A percentile compares a stretch with the other conserved stretches of the same genome.
These are phyloP conservation scores for Salpingus planirostris DNA, from an alignment of 2,888 invertebrate genomes.

Conservation along the genomic window DNA sequence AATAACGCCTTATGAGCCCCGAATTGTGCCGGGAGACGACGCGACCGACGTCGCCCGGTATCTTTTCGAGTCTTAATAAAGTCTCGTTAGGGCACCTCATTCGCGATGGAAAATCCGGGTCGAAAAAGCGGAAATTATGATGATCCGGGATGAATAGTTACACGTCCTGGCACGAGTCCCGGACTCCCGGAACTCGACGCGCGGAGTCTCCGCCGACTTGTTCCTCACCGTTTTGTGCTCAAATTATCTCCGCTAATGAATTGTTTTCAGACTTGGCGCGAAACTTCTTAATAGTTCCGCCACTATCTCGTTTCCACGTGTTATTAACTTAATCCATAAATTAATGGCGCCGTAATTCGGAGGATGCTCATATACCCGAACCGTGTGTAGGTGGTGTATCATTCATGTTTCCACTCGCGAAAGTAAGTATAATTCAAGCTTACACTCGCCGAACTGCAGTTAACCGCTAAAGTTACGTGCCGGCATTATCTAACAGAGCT, in stretches of 20 bases:
- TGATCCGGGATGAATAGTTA: too few species aligned
- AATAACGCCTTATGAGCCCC: too few species aligned
- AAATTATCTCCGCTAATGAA: slow-evolving; percentile 14
- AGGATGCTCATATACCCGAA: slow-evolving; percentile 9
- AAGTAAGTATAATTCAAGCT: slow-evolving; percentile 14
- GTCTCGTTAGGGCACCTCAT: too few species aligned
- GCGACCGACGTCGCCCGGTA: too few species aligned
- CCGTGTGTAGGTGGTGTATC: too few species aligned
- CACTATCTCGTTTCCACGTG: slow-evolving; percentile 15
- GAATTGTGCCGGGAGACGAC: too few species aligned
- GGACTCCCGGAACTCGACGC: too few species aligned
- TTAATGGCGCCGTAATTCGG: slow-evolving; percentile 16
- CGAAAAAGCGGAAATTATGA: too few species aligned
- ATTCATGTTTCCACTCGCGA: slow-evolving; percentile 16
- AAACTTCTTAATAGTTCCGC: slow-evolving; percentile 15
- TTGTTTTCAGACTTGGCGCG: slow-evolving; percentile 13
- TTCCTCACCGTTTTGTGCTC: slow-evolving; percentile 2
- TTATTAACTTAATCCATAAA: slow-evolving; percentile 18
- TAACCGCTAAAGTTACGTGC: slow-evolving; percentile 12
- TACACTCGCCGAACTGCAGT: slow-evolving; percentile 18
- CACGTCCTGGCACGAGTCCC: too few species aligned
- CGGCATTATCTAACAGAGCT: slow-evolving; percentile 8
- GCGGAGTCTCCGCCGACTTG: neutral
- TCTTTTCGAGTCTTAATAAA: too few species aligned
- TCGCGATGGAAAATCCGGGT: too few species aligned